Evolutionary conservation across 2,888 invertebrate genomes (phyloP).

Genomic region (Eilema depressum): DNA sequence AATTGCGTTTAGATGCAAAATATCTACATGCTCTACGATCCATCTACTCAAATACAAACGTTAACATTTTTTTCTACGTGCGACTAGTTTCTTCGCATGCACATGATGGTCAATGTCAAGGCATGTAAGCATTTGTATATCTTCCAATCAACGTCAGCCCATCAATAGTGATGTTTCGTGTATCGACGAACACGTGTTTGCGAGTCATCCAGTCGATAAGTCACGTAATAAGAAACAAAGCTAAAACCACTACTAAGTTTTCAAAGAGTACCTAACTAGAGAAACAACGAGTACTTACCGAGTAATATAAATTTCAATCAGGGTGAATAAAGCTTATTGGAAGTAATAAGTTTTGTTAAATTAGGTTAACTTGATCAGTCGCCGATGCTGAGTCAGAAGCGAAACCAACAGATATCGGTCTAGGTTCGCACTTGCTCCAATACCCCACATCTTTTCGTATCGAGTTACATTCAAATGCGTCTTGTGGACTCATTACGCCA

Average conservation of each 20-base stretch:
- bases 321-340: not conserved
- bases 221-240: constrained; percentile 22
- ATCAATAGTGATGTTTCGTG: constrained; percentile 12
- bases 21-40: constrained; percentile 39
- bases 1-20: constrained; percentile 63
- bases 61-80: constrained; percentile 56
- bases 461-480: constrained; percentile 70
- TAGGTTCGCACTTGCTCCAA: constrained; percentile 75
- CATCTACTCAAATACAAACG: constrained; percentile 37
- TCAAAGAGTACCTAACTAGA: constrained; percentile 26
- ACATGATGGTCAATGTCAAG: constrained; percentile 73
- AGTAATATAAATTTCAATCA: not conserved
- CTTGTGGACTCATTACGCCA: constrained; percentile 69
- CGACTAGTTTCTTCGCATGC: constrained; percentile 48
- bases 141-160: constrained; percentile 3
- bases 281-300: not conserved
- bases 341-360: not conserved
- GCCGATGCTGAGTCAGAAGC: constrained; percentile 72
- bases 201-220: constrained; percentile 40
- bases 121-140: constrained; percentile 28
- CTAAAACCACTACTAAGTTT: constrained; percentile 33
- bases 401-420: constrained; percentile 71
- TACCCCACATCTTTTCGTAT: constrained; percentile 79
- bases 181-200: constrained; percentile 18
- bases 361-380: constrained; percentile 34